These are phyloP conservation scores for Dolichoris vasculosae DNA, from an alignment of 1,140 invertebrate species.

Conservation along the genomic window DNA sequence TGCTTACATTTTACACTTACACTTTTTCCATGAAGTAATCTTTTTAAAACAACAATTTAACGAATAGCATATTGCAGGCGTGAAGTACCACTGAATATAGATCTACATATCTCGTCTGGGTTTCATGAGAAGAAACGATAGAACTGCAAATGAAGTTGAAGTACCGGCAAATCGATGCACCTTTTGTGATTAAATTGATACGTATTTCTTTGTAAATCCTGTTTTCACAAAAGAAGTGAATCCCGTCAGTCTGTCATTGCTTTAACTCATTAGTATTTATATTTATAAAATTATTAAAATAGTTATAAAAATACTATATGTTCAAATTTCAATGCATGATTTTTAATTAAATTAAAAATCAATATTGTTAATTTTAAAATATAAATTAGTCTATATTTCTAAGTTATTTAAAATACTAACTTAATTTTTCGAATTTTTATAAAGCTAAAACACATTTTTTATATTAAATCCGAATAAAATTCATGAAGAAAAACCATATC, in stretches of 20 bases:
- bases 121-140: neutral
- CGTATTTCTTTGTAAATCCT: too few relatives aligned
- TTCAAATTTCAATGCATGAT: neutral
- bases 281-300: neutral
- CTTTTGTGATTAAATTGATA: neutral
- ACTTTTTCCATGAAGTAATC: neutral
- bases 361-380: too few relatives aligned
- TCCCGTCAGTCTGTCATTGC: neutral
- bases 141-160: neutral
- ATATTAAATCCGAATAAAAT: too few relatives aligned
- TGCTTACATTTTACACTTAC: neutral
- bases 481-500: too few relatives aligned
- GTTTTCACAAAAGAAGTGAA: neutral
- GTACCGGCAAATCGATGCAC: neutral
- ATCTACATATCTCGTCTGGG: neutral
- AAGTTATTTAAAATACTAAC: too few relatives aligned
- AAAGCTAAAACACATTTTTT: too few relatives aligned
- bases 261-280: neutral
- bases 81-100: conserved; percentile 5
- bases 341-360: neutral
- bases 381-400: too few relatives aligned
- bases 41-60: neutral
- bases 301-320: neutral
- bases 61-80: neutral
- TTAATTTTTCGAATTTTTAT: too few relatives aligned